Percentiles rank a stretch among this genome's conserved stretches.
phyloP scores from a whole-genome alignment of 2,797 vertebrate genomes.

The Epinephelus awoara region DNA sequence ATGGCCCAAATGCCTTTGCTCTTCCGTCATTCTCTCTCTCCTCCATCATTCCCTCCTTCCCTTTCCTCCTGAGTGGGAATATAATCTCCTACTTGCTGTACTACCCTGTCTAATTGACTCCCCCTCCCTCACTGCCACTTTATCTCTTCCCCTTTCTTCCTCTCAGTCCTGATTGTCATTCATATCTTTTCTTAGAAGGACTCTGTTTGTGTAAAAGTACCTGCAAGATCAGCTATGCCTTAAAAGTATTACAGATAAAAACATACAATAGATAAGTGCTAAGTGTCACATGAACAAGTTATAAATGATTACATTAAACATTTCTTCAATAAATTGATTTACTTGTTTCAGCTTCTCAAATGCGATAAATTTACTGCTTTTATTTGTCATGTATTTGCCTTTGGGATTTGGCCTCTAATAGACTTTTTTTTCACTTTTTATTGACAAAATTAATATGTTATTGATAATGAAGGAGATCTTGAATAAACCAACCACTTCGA shows the following conservation, averaged over 20 bases:
- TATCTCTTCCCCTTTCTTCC: not conserved
- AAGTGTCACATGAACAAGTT: not conserved
- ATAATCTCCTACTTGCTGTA: constrained; percentile 55
- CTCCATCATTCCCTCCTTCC: constrained; percentile 35
- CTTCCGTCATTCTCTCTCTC: constrained; percentile 39
- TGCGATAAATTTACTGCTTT: no score
- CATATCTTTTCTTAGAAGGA: not conserved
- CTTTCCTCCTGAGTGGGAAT: constrained; percentile 46
- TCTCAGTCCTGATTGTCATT: constrained; percentile 16
- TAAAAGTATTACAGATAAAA: not conserved
- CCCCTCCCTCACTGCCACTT: constrained; percentile 2
- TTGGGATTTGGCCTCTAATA: no score
- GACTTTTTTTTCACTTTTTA: no score
- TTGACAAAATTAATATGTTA: no score
- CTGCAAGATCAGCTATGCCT: not conserved
- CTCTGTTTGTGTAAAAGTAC: not conserved
- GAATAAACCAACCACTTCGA: no score
- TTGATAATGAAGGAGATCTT: no score
- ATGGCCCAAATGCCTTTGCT: constrained; percentile 62
- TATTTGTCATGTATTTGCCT: no score
- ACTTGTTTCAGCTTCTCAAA: no score
- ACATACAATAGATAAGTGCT: not conserved
- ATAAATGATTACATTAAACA: no score
- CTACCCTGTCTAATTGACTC: constrained; percentile 48
- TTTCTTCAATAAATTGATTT: no score